Percentiles rank a stretch among this genome's conserved stretches.
phyloP scores from a whole-genome alignment of 2,797 vertebrate species.

The Lateolabrax maculatus region DNA sequence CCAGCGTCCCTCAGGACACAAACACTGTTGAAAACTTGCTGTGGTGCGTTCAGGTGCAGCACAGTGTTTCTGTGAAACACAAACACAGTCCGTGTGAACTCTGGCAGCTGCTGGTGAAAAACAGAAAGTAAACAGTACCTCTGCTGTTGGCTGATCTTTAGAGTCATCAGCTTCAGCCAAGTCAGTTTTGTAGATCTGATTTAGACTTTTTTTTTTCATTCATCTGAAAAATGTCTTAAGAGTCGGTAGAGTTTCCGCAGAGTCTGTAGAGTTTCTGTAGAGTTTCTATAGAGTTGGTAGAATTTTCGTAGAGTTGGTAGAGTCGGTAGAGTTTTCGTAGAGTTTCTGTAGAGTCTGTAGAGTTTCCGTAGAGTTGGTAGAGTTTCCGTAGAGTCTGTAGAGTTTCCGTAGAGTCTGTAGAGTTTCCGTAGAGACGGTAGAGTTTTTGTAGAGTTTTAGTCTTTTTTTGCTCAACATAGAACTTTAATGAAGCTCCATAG shows the following conservation, averaged over 20 bases:
- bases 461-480: constrained; percentile 3
- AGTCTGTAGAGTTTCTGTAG: background rate
- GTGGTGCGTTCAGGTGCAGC: constrained; percentile 52
- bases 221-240: no score
- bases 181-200: no score
- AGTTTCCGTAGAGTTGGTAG: background rate
- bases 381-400: background rate
- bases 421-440: background rate
- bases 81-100: background rate
- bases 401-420: background rate
- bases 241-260: background rate
- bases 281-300: background rate
- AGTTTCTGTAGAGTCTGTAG: background rate
- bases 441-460: background rate
- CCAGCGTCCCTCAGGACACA: constrained; percentile 43
- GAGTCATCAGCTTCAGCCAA: background rate
- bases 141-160: background rate
- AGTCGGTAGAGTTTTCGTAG: background rate
- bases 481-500: background rate
- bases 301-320: background rate
- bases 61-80: background rate
- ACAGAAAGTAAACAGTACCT: background rate
- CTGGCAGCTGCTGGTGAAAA: constrained; percentile 15
- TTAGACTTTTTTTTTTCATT: no score
- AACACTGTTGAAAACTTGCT: background rate